Conservation (phyloP, 2,888 invertebrate genomes). For the Calliscelio sp. region DNA sequence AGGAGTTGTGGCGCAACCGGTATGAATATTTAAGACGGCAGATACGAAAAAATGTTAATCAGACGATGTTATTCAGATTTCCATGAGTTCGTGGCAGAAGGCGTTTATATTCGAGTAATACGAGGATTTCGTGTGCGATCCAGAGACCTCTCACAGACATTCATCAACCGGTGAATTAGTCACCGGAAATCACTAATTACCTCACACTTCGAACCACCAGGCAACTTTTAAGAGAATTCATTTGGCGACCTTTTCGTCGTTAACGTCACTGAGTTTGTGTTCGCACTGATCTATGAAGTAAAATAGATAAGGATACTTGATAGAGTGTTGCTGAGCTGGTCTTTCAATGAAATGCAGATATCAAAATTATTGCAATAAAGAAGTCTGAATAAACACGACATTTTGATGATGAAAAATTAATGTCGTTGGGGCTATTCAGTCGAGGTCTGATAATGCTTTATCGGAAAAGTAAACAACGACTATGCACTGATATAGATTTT, state of each 20-base stretch:
- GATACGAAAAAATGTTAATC: constrained; percentile 49
- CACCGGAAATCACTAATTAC: constrained; percentile 74
- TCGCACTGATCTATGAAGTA: constrained; percentile 53
- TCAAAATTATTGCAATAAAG: background rate
- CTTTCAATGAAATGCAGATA: constrained; percentile 19
- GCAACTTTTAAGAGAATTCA: constrained; percentile 55
- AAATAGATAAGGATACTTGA: constrained; percentile 43
- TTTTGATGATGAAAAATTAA: background rate
- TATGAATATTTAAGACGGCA: constrained; percentile 56
- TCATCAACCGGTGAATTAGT: constrained; percentile 58
- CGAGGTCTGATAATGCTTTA: constrained; percentile 11
- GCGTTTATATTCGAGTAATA: constrained; percentile 4
- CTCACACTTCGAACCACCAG: constrained; percentile 58
- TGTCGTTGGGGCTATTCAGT: background rate
- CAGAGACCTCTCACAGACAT: constrained; percentile 16
- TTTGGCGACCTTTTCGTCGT: constrained; percentile 54
- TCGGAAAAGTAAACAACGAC: constrained; percentile 27
- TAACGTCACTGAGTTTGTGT: constrained; percentile 44
- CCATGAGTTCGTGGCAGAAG: background rate
- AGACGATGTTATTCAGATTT: constrained; percentile 7
- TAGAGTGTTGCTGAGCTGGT: background rate
- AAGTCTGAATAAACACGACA: background rate
- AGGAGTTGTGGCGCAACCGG: constrained; percentile 58
- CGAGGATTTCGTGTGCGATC: constrained; percentile 40
- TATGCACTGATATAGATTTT: constrained; percentile 38